phyloP scores from a whole-genome alignment of 2,797 vertebrate genomes.

The Coreius guichenoti region DNA sequence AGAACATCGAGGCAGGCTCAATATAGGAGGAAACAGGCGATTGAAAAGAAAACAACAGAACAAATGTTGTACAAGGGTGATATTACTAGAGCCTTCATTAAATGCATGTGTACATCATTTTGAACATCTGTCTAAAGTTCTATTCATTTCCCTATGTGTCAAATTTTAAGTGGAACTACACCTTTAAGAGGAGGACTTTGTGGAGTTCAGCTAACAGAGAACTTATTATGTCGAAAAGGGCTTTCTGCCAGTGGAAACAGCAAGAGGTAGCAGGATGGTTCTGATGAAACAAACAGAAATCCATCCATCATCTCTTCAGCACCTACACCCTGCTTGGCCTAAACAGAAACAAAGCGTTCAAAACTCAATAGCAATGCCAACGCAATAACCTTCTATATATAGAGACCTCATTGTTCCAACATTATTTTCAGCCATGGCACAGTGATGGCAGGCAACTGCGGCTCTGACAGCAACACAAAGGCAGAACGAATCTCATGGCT shows the following conservation, averaged over 20 bases:
- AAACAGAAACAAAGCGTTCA: slow-evolving; percentile 36
- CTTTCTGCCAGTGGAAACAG: slow-evolving; percentile 42
- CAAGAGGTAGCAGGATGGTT: slow-evolving; percentile 38
- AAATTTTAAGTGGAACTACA: slow-evolving; percentile 1
- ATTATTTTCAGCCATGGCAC: slow-evolving; percentile 24
- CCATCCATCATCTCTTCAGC: slow-evolving; percentile 34
- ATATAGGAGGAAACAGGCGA: background rate
- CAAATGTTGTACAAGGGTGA: background rate
- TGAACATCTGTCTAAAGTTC: background rate
- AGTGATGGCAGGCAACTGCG: slow-evolving; percentile 12
- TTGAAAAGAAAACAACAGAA: background rate
- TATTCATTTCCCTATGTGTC: background rate
- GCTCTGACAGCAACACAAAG: slow-evolving; percentile 18
- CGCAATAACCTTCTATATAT: slow-evolving; percentile 31
- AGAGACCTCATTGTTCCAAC: slow-evolving; percentile 10
- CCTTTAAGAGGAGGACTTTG: slow-evolving; percentile 12
- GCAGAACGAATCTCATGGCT: slow-evolving; percentile 25
- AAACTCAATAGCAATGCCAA: slow-evolving; percentile 36
- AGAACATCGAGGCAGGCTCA: slow-evolving; percentile 50
- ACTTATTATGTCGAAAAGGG: slow-evolving; percentile 20
- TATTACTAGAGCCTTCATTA: background rate
- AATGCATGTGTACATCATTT: background rate
- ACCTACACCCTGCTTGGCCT: slow-evolving; percentile 14
- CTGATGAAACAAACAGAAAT: slow-evolving; percentile 60
- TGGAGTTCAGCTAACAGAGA: slow-evolving; percentile 29